These are phyloP conservation scores for Erithacus rubecula DNA, from an alignment of 2,797 vertebrate genomes.

Conservation along the genomic window DNA sequence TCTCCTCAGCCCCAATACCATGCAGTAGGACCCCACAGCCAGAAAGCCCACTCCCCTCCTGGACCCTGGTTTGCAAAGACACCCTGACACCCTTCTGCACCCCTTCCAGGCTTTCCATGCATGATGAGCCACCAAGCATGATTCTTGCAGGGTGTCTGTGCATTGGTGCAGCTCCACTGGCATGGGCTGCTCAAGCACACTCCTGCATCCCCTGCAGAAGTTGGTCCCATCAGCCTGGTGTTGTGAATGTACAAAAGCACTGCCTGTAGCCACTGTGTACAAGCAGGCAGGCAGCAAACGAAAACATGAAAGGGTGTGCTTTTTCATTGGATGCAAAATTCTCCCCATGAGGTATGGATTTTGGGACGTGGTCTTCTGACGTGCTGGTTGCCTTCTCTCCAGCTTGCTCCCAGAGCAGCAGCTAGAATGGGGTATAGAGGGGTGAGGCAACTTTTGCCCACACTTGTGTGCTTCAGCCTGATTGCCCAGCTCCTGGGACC, in stretches of 20 bases:
- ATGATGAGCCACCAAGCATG: neutral
- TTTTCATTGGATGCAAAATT: neutral
- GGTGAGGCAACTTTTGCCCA: neutral
- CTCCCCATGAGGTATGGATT: neutral
- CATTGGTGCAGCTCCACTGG: neutral
- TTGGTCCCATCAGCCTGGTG: neutral
- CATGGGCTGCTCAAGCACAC: neutral
- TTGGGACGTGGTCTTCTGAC: neutral
- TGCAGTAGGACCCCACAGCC: neutral
- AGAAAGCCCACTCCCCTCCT: neutral
- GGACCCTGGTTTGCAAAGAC: neutral
- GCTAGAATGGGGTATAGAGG: neutral
- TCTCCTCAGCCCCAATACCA: neutral
- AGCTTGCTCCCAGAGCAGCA: neutral
- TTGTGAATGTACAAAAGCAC: neutral
- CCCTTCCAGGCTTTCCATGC: neutral
- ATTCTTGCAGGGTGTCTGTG: fast-evolving
- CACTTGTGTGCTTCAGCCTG: neutral
- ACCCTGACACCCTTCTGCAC: neutral
- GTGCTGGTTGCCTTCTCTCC: neutral
- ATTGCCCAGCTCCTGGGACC: neutral
- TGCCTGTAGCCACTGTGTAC: fast-evolving
- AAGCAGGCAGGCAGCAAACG: neutral
- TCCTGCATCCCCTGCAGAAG: neutral
- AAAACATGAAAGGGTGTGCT: neutral